Evolutionary conservation across 2,113 vertebrate species (phyloP), one percentile per base, ranked within the genome.

Genomic region (Heteronetta atricapilla): DNA sequence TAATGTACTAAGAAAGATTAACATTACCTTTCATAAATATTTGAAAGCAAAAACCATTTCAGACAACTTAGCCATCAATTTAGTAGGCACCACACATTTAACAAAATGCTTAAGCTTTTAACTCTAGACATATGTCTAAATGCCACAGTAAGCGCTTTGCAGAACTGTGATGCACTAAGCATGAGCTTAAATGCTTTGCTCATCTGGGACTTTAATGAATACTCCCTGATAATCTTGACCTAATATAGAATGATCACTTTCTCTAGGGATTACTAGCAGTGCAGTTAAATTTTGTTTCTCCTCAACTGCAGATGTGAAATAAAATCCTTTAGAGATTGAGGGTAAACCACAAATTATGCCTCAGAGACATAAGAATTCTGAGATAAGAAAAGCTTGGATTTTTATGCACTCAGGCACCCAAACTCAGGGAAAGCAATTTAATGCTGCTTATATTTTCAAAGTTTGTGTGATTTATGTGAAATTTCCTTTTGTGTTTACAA

Each of bases 311-410:
- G 33, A 72, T 68, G 33, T 86, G 74, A 92, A 93, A 94, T 73
- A 82, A 92, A 92, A 92, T 76, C 34, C 50, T 81, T 56, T 70
- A 60, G 40, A 86, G 20, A 77, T 52, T 67, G 25, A 68, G 6
- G 17, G 5, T 58, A 95, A 95, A 92, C 42, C 59, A 77, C 48
- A 83, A 89, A 89, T 93, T 95, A 93, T 68, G 42, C 72, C 81
- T 88, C 50, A 91, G 78, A 95, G 34, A 80, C 73, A 90, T 26
- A 15, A 96, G 40, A 80, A 77, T 62, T 44, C 29, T 77, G 63
- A 91, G 83, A 92, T 93, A 75, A 90, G 81, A 85, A 82, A 86
- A 77, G 3, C 11, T 82, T 70, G n/a, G 26, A 22, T 48, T 92
- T 94, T 86, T 84, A 77, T 74, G 11, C 28, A 53, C 12, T 59